Conservation (phyloP, 2,888 invertebrate species). For the Drosophila niveifrons region DNA sequence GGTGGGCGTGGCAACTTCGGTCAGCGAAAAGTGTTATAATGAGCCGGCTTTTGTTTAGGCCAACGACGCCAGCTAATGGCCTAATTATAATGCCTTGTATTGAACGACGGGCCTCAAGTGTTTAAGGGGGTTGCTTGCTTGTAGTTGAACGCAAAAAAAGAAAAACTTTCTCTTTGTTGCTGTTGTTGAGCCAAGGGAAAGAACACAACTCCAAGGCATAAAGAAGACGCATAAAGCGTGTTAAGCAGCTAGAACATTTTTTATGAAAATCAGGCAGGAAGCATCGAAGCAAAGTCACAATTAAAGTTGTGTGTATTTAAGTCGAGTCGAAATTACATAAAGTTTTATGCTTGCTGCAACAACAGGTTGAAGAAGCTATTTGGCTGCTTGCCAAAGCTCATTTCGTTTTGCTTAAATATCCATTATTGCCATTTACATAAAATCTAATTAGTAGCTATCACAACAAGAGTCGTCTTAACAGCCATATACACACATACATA, state of each 20-base stretch:
- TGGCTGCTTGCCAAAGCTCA: slow-evolving; percentile 10
- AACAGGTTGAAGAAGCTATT: slow-evolving; percentile 23
- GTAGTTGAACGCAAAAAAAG: not conserved
- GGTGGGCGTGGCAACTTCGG: slow-evolving; percentile 33
- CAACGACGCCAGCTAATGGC: slow-evolving; percentile 39
- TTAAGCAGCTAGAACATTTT: not conserved
- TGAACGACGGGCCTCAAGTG: slow-evolving; percentile 17
- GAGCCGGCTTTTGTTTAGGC: slow-evolving; percentile 48
- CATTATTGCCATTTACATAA: slow-evolving; percentile 62
- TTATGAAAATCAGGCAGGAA: not conserved
- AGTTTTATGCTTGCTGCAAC: not conserved
- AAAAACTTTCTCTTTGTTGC: slow-evolving; percentile 1
- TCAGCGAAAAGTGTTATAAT: slow-evolving; percentile 64
- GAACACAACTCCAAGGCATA: slow-evolving; percentile 1
- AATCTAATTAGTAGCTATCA: slow-evolving; percentile 64
- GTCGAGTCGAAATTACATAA: not conserved
- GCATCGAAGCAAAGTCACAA: not conserved
- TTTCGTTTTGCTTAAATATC: slow-evolving; percentile 49
- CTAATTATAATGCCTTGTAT: slow-evolving; percentile 46
- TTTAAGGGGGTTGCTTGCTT: slow-evolving; percentile 7
- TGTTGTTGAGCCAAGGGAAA: not conserved
- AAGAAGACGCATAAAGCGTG: not conserved
- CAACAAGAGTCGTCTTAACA: slow-evolving; percentile 33
- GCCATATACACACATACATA: slow-evolving; percentile 1
- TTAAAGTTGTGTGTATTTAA: not conserved